Conservation (phyloP, 2,797 vertebrate species). For the Clarias fuscus region DNA sequence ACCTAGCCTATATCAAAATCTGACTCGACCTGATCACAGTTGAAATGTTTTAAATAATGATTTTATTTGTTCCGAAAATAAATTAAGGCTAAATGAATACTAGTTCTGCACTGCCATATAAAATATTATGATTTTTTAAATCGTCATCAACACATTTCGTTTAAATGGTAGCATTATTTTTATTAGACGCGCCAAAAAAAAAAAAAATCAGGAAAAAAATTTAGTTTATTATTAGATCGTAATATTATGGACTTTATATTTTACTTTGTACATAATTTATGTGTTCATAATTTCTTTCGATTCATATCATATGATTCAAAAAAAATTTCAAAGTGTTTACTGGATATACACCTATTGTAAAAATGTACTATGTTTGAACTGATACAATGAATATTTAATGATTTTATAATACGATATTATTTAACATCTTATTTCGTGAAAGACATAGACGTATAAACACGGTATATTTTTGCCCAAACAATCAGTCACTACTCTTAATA, state of each 20-base stretch:
- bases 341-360: background rate
- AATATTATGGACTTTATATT: constrained; percentile 5
- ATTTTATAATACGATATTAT: background rate
- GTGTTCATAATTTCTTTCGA: background rate
- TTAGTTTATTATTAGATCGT: background rate
- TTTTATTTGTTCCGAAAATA: background rate
- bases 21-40: background rate
- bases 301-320: too few species aligned
- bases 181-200: background rate
- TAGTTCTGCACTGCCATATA: background rate
- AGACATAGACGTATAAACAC: background rate
- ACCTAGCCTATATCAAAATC: background rate
- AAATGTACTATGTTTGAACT: background rate
- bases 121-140: background rate
- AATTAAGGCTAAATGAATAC: background rate
- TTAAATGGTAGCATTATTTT: background rate
- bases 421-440: background rate
- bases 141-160: background rate
- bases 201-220: background rate
- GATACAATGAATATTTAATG: background rate
- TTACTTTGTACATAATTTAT: background rate
- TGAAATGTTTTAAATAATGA: background rate
- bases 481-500: background rate
- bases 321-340: background rate
- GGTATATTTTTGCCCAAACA: background rate